These are phyloP conservation scores for Tethea ocularis DNA, from an alignment of 2,888 invertebrate genomes.

Conservation along the genomic window DNA sequence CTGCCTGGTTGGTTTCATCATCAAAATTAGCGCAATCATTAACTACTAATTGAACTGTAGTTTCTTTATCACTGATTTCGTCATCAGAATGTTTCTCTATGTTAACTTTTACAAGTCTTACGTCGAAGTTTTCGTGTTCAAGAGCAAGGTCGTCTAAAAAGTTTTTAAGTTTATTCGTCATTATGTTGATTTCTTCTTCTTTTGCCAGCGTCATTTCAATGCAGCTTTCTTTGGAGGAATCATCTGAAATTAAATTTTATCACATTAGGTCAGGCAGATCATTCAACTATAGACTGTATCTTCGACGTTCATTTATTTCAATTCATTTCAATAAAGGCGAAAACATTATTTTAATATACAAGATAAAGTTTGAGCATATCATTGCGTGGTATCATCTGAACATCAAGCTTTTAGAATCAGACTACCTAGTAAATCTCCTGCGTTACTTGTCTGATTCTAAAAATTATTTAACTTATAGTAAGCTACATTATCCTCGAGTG, in stretches of 20 bases:
- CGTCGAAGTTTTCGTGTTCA: constrained; percentile 4
- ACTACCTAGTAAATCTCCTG: too few species aligned
- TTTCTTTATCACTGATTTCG: neutral
- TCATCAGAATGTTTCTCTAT: constrained; percentile 11
- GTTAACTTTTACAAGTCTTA: neutral
- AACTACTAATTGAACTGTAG: neutral
- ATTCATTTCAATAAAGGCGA: too few species aligned
- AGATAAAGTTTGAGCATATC: too few species aligned
- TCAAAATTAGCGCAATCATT: constrained; percentile 2
- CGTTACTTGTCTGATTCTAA: too few species aligned
- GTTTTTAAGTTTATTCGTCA: neutral
- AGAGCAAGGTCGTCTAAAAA: neutral
- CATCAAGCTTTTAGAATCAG: too few species aligned
- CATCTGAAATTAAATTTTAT: neutral
- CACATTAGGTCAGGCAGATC: neutral
- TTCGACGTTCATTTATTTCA: too few species aligned
- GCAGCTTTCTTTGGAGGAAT: neutral
- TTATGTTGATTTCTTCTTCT: constrained; percentile 1
- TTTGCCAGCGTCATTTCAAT: constrained; percentile 5
- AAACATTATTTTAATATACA: neutral
- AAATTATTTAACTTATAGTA: too few species aligned
- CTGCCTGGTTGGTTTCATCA: neutral
- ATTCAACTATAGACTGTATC: too few species aligned
- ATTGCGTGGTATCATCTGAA: too few species aligned
- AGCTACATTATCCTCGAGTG: too few species aligned